Percentiles rank a stretch among this genome's conserved stretches.
phyloP scores from a whole-genome alignment of 2,113 vertebrate genomes.

The Chroicocephalus ridibundus region DNA sequence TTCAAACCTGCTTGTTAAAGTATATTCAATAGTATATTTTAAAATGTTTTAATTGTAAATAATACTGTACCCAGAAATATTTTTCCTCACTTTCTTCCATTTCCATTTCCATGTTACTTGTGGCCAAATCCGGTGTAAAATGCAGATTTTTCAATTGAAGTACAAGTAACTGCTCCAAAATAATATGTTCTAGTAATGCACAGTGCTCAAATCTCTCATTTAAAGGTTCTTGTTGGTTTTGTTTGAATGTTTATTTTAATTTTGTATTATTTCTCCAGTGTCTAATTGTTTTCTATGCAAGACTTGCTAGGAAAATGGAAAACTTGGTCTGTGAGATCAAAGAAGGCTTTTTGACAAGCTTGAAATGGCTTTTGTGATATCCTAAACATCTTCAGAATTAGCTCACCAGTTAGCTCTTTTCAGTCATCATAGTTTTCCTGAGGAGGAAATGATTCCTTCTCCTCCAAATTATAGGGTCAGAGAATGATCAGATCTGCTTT shows the following conservation, averaged over 20 bases:
- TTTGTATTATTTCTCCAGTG: not conserved
- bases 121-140: not conserved
- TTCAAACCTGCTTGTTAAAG: not conserved
- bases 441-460: constrained; percentile 32
- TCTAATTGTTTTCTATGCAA: not conserved
- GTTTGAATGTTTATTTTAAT: not conserved
- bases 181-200: not conserved
- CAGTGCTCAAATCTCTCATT: not conserved
- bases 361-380: not conserved
- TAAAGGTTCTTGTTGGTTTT: not conserved
- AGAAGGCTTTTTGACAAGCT: not conserved
- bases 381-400: not conserved
- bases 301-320: not conserved
- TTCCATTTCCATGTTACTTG: not conserved
- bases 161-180: not conserved
- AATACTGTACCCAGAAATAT: not conserved
- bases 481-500: constrained; percentile 18
- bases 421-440: constrained; percentile 1
- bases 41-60: not conserved
- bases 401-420: not conserved
- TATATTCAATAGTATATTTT: not conserved
- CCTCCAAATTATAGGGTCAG: not conserved
- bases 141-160: not conserved
- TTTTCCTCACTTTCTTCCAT: not conserved
- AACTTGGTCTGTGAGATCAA: not conserved